Conservation (phyloP, 1,140 invertebrate genomes). For the Medauroidea extradentata region DNA sequence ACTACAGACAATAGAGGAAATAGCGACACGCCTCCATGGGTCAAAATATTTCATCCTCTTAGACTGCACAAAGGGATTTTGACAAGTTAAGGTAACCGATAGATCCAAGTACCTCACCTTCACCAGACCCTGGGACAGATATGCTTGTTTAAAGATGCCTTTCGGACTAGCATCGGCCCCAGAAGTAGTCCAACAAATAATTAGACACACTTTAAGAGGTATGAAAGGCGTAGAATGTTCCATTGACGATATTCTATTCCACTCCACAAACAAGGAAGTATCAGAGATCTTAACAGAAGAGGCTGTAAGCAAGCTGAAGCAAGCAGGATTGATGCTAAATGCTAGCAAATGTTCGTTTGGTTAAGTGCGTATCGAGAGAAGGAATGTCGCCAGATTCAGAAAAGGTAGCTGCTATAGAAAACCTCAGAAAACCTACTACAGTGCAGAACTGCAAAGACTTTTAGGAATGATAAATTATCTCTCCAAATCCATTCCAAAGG, state of each 20-base stretch:
- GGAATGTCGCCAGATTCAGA: conserved; percentile 16
- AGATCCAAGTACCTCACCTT: conserved; percentile 23
- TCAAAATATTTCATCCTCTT: conserved; percentile 2
- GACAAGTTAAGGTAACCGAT: conserved; percentile 6
- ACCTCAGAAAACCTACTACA: conserved; percentile 20
- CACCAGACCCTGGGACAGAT: conserved; percentile 30
- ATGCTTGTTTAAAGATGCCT: conserved; percentile 30
- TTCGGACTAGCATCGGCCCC: conserved; percentile 28
- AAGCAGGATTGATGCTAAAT: no score
- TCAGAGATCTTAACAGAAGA: no score
- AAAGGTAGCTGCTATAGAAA: conserved; percentile 20
- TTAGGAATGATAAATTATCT: conserved; percentile 31
- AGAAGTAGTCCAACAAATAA: conserved; percentile 30
- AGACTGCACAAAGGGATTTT: conserved; percentile 11
- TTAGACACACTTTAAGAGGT: no score
- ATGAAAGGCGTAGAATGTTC: no score
- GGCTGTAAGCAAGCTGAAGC: no score
- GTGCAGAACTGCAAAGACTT: conserved; percentile 21
- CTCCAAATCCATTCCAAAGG: conserved; percentile 7
- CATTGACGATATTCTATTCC: no score
- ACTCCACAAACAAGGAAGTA: no score
- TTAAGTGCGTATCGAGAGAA: no score
- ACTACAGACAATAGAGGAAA: conserved; percentile 10
- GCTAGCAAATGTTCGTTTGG: no score
- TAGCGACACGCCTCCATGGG: conserved; percentile 5